Evolutionary conservation across 2,113 vertebrate species (phyloP), one percentile per base, ranked within the genome.

Genomic region (Vimba vimba): DNA sequence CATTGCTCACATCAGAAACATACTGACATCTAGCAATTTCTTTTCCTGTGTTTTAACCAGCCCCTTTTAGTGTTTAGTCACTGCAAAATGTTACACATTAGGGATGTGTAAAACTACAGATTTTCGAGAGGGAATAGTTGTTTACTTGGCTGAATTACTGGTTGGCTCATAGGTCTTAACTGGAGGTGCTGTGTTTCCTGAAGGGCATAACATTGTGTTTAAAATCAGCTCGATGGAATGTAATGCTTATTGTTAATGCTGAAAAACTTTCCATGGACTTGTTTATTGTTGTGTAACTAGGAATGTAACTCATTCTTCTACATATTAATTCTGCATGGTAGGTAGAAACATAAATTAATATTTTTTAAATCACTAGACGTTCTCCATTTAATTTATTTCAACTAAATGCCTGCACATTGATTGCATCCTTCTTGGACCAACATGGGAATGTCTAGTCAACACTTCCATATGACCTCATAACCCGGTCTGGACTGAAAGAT

Each of bases 401-500:
- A 33, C 45, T 57, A 39, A 23, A 59, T 43, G 50, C 30, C 50
- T 43, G 81, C 47, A 80, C 25, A 39, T 23, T 84, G 85, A 89
- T 88, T 78, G 71, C 39, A 79, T 66, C 27, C 71, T 85, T 81
- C 55, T 85, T 84, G 69, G 27, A 23, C 55, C 59, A 76, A 52
- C 76, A 75, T 71, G 50, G 36, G 13, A 66, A 30, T 43, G 25
- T 80, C 21, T 59, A 57, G 74, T 73, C 79, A 66, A 25, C 60
- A 82, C 50, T 39, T 47, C 11, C 4, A 1, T 59, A 39, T 60
- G 36, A 82, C 64, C 84, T 78, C 36, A 33, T 87, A 86, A 87
- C 39, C 71, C 6, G 3, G 23, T 66, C 50, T 76, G 23, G 85
- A 66, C 17, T 85, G 17, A 86, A 27, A 6, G 33, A 82, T 57